Base-by-base conservation (phyloP, 2,113 vertebrate genomes). In the Rhinolophus ferrumequinum region DNA sequence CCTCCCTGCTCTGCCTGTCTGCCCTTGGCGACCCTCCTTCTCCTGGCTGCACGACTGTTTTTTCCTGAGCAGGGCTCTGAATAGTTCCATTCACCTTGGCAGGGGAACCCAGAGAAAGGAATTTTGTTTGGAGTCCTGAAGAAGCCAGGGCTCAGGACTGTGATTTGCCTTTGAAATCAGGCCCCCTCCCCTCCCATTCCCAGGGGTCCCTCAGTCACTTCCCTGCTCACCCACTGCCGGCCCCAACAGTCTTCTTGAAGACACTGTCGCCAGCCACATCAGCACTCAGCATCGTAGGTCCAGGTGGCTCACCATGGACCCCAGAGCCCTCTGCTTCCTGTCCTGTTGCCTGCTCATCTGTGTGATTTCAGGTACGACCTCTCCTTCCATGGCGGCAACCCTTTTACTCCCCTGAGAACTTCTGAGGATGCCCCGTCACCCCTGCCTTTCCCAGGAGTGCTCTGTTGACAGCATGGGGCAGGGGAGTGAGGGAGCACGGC, bases 11-110 rank as follows among this genome's bases (percentile, higher is more conserved):
- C 33, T n/a, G 0, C 84, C n/a, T 1, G 22, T 81, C 41, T 82
- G 69, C 19, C 62, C 52, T 35, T 52, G 64, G 33, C 15, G 76
- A 67, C n/a, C n/a, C 67, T 80, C 35, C 44, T 26, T 26, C 60
- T 89, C 33, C 64, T 58, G 72, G 66, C 62, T 12, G 6, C 33
- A 18, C 38, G 26, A n/a, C n/a, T 77, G 62, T 58, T 94, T 95
- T 88, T 88, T 92, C 81, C 76, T 75, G 0, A 66, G n/a, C 6
- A 26, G 79, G 58, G 12, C 21, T 62, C 95, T 97, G 96, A 99
- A 98, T 98, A 98, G 98, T 79, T 94, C 95, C 93, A 97, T 99
- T 99, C 98, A 98, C 97, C 60, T 96, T 33, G 92, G 90, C 87
- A 50, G 97, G 85, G 98, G 98, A 98, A 98, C 98, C 96, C 83